Base-by-base conservation (phyloP, 2,888 invertebrate species). In the Netelia fuscicornis region DNA sequence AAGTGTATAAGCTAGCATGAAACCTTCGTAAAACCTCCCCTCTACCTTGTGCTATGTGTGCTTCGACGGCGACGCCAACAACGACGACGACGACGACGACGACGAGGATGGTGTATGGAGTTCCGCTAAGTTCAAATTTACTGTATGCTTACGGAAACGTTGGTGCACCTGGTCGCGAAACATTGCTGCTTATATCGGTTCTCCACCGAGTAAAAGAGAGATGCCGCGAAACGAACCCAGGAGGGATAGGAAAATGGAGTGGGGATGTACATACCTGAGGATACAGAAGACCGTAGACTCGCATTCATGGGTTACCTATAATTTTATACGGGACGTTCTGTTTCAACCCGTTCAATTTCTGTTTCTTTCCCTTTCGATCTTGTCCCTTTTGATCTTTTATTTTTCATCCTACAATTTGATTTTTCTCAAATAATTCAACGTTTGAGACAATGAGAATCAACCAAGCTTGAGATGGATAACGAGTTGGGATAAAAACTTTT, bases 51-150 rank as follows among this genome's bases (percentile, higher is more conserved):
- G 48, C 74, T 37, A 77, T 86, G 71, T 76, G 78, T 64, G 72
- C 74, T 79, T 68, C 84, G 64, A 79, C 58, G 30, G 70, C 64
- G 84, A 81, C 76, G 72, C 62, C 52, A 56, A 71, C 17, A 42
- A 25, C 84, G 64, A 25, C 54, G 58, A 25, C 62, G 67, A 78
- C 65, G 52, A 17, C 60, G 44, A 74, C 30, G 62, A 67, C 78
- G 70, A 62, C 74, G 72, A 77, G 70, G 71, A 79, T 56, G 79
- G 62, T 86, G 83, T 86, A 87, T 80, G 79, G 86, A 90, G 90
- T 90, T 90, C 80, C 87, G 85, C 89, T 85, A 90, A 90, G 90
- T 91, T 91, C 84, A 89, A 91, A 91, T 91, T 92, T 91, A 91
- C 90, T 87, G 89, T 89, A 90, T 89, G 90, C 90, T 92, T 91